These are phyloP conservation scores for Lordiphosa clarofinis DNA, from an alignment of 1,140 invertebrate species.

Conservation along the genomic window DNA sequence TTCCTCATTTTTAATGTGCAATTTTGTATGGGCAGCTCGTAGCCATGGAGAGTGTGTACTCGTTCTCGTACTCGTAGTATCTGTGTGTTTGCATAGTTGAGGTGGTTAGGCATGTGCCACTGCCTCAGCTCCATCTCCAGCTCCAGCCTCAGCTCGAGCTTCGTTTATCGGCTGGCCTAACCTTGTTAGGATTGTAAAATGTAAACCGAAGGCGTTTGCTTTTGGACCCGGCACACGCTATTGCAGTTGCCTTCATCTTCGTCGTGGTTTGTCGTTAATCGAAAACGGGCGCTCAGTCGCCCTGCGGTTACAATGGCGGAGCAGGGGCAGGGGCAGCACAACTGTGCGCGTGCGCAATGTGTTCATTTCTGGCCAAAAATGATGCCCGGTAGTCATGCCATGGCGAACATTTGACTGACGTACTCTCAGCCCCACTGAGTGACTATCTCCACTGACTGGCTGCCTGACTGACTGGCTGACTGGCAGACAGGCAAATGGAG, in stretches of 20 bases:
- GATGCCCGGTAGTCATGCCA: constrained; percentile 76
- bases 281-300: constrained; percentile 62
- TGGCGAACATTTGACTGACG: constrained; percentile 18
- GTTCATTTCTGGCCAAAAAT: constrained; percentile 71
- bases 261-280: constrained; percentile 49
- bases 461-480: constrained; percentile 45
- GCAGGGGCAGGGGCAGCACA: constrained; percentile 6
- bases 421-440: constrained; percentile 6
- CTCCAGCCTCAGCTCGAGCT: constrained; percentile 16
- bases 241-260: constrained; percentile 17
- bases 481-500: constrained; percentile 46
- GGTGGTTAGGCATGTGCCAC: constrained; percentile 68
- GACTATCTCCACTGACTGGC: constrained; percentile 2
- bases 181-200: constrained; percentile 77
- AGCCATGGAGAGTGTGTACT: constrained; percentile 30
- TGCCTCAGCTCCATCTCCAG: constrained; percentile 17
- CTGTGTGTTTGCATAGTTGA: constrained; percentile 65
- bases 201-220: constrained; percentile 73
- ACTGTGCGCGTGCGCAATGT: constrained; percentile 72
- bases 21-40: constrained; percentile 50
- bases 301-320: constrained; percentile 54
- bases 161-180: constrained; percentile 66
- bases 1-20: constrained; percentile 76
- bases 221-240: constrained; percentile 55
- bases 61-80: constrained; percentile 12